Evolutionary conservation across 2,888 invertebrate species (phyloP).

Genomic region (Pandemis cinnamomeana): DNA sequence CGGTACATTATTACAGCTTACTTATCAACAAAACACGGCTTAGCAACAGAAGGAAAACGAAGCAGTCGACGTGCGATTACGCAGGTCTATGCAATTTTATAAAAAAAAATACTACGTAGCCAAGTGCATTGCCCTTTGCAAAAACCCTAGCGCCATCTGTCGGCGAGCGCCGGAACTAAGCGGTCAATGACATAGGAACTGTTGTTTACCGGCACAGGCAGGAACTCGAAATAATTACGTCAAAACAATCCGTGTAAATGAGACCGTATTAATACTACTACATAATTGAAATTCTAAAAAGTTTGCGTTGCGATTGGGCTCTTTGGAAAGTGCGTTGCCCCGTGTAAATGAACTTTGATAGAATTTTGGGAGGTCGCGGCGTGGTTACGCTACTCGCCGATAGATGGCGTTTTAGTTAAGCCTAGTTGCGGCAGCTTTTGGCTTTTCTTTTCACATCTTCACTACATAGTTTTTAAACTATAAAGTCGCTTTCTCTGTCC

Average conservation of each 20-base stretch:
- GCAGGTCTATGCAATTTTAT: conserved; percentile 51
- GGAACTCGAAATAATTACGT: conserved; percentile 6
- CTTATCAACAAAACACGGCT: conserved; percentile 26
- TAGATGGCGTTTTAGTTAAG: conserved; percentile 52
- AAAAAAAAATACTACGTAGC: conserved; percentile 34
- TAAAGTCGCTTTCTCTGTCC: too few species aligned
- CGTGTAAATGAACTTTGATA: conserved; percentile 34
- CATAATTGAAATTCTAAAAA: not conserved
- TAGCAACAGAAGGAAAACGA: conserved; percentile 54
- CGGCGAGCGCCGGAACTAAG: conserved; percentile 46
- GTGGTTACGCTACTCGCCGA: conserved; percentile 52
- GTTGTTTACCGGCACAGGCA: conserved; percentile 4
- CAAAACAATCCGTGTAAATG: conserved; percentile 8
- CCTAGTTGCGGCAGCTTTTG: not conserved
- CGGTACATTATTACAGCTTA: conserved; percentile 8
- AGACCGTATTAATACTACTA: not conserved
- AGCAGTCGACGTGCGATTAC: conserved; percentile 70
- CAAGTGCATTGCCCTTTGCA: conserved; percentile 37
- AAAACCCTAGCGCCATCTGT: conserved; percentile 64
- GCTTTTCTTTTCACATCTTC: not conserved
- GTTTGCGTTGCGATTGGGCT: not conserved
- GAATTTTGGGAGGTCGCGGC: conserved; percentile 33
- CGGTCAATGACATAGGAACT: conserved; percentile 34
- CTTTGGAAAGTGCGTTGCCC: not conserved
- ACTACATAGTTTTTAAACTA: too few species aligned